Evolutionary conservation across 2,113 vertebrate genomes (phyloP).

Genomic region (Psittacula cyanocephala): DNA sequence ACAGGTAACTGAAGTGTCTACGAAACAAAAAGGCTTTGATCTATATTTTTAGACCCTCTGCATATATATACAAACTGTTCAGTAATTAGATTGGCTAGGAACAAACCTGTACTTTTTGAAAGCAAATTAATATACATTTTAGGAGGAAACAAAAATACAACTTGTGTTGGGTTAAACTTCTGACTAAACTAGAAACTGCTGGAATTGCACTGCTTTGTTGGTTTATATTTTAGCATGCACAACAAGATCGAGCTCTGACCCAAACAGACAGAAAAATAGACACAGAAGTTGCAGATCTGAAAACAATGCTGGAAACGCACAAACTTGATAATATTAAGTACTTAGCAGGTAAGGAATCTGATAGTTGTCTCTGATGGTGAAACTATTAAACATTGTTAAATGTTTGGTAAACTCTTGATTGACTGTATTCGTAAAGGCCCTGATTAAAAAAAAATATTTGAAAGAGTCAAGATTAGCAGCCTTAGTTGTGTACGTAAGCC

Average conservation of each 20-base stretch:
- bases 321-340: conserved; percentile 98
- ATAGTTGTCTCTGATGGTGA: background rate
- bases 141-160: background rate
- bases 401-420: background rate
- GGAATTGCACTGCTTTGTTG: background rate
- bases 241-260: conserved; percentile 88
- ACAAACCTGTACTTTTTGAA: background rate
- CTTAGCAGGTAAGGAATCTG: conserved; percentile 86
- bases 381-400: background rate
- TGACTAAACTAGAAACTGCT: background rate
- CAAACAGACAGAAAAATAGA: conserved; percentile 93
- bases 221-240: conserved; percentile 80
- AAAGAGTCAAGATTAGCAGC: background rate
- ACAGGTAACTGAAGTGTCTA: background rate
- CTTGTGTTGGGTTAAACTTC: background rate
- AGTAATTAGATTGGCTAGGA: background rate
- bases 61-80: background rate
- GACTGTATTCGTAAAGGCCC: background rate
- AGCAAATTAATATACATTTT: background rate
- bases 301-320: conserved; percentile 94
- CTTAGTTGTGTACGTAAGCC: background rate
- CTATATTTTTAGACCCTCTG: background rate
- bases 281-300: conserved; percentile 93
- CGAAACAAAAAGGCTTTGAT: background rate
- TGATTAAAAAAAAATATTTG: background rate